phyloP scores from a whole-genome alignment of 2,888 invertebrate genomes.

The Cybosia mesomella region DNA sequence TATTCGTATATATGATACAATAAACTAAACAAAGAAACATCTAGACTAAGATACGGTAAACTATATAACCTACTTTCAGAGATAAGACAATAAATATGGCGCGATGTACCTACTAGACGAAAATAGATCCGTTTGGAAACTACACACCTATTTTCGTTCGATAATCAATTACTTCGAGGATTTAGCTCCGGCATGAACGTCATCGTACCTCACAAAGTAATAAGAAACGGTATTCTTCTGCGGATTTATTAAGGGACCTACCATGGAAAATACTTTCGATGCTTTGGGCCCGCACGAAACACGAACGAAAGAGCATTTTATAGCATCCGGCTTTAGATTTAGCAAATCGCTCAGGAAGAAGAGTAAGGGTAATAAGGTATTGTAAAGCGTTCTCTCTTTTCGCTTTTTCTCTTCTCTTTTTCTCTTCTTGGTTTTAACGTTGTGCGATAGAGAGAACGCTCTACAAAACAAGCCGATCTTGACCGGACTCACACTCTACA shows the following conservation, averaged over 20 bases:
- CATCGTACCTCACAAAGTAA: constrained; percentile 20
- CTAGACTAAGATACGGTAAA: constrained; percentile 15
- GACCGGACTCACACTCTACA: no score
- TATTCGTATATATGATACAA: not conserved
- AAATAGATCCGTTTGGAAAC: constrained; percentile 20
- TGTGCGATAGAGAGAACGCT: no score
- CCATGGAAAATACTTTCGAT: not conserved
- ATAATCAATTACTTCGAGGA: constrained; percentile 38
- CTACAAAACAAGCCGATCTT: no score
- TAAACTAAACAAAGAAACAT: not conserved
- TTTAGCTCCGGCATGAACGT: constrained; percentile 22
- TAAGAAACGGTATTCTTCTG: constrained; percentile 27
- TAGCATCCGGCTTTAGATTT: not conserved
- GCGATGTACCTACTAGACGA: not conserved
- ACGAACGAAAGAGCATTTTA: not conserved
- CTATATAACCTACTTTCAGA: not conserved
- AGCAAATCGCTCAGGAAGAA: no score
- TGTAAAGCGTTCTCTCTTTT: no score
- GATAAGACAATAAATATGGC: constrained; percentile 4
- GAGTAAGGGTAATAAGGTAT: no score
- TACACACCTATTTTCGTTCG: constrained; percentile 18
- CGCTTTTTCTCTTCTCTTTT: no score
- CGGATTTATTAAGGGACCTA: not conserved
- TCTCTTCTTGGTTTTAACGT: no score
- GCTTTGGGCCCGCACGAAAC: not conserved